Percentiles rank a stretch among this genome's conserved stretches.
phyloP scores from a whole-genome alignment of 2,888 invertebrate species.

The Andrena flavipes region DNA sequence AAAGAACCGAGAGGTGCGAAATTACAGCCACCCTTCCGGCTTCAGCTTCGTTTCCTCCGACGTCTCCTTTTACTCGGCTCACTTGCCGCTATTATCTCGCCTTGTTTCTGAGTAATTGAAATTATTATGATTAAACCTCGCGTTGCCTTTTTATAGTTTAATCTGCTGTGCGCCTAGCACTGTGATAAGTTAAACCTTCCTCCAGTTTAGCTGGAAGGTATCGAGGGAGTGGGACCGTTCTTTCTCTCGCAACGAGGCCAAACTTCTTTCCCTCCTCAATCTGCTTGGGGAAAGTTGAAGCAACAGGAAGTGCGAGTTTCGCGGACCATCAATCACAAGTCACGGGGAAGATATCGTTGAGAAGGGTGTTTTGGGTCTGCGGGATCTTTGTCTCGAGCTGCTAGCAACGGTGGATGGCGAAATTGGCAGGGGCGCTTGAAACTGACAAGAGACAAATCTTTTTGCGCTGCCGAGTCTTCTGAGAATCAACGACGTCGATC shows the following conservation, averaged over 20 bases:
- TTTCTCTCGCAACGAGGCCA: background rate
- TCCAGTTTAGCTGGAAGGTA: slow-evolving; percentile 41
- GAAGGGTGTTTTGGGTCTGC: slow-evolving; percentile 12
- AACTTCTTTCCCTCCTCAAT: slow-evolving; percentile 7
- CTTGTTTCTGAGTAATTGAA: slow-evolving; percentile 69
- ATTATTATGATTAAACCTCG: slow-evolving; percentile 78
- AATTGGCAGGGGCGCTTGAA: slow-evolving; percentile 14
- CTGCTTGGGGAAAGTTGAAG: slow-evolving; percentile 20
- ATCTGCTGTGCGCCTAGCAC: slow-evolving; percentile 51
- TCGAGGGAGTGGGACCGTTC: slow-evolving; percentile 32
- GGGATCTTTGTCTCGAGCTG: slow-evolving; percentile 15
- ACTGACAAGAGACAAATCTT: slow-evolving; percentile 44
- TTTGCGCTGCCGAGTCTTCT: background rate
- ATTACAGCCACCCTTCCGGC: background rate
- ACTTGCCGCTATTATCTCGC: background rate
- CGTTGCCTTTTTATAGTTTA: slow-evolving; percentile 60
- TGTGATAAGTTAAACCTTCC: slow-evolving; percentile 55
- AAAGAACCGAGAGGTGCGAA: slow-evolving; percentile 7
- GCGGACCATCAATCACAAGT: slow-evolving; percentile 28
- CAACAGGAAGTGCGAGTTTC: slow-evolving; percentile 28
- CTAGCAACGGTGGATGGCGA: background rate
- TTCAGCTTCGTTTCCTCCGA: background rate
- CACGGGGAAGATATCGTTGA: slow-evolving; percentile 19
- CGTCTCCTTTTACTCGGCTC: slow-evolving; percentile 9
- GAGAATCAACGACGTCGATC: slow-evolving; percentile 1